A percentile compares a stretch with the other conserved stretches of the same genome.
Evolutionary conservation across 2,113 vertebrate genomes (phyloP).

Genomic region (Malaclemys terrapin): DNA sequence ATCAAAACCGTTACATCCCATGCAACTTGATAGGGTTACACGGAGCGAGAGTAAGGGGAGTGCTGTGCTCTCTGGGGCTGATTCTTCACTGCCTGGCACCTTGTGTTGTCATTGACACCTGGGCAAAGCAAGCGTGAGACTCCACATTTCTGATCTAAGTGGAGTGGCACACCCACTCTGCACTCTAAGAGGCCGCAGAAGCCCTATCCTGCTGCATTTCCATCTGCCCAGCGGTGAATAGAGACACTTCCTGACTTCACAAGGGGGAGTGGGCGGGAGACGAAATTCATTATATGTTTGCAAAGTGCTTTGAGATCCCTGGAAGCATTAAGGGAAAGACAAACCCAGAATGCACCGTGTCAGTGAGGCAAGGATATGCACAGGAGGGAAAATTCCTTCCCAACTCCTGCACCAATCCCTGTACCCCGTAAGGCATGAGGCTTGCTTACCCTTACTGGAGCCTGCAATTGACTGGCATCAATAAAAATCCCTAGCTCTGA

Average conservation of each 20-base stretch:
- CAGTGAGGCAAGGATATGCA: background rate
- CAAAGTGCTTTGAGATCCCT: background rate
- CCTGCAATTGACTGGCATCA: background rate
- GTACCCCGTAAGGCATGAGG: background rate
- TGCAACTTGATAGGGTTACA: background rate
- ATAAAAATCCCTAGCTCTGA: background rate
- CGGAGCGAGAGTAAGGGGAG: background rate
- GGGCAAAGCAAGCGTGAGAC: no score
- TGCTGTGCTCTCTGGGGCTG: background rate
- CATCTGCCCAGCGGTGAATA: background rate
- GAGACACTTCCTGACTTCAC: no score
- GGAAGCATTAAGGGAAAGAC: background rate
- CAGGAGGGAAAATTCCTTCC: no score
- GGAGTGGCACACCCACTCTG: background rate
- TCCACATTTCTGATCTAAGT: background rate
- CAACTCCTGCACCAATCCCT: background rate
- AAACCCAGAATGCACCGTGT: background rate
- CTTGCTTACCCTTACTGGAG: background rate
- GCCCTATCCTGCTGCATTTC: background rate
- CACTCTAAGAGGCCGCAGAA: background rate
- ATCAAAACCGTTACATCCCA: background rate
- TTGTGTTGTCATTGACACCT: background rate
- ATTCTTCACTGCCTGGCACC: background rate
- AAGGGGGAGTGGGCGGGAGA: rapidly evolving
- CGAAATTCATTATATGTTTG: background rate